Conservation (phyloP, 1,140 invertebrate species). For the Drosophila repletoides region DNA sequence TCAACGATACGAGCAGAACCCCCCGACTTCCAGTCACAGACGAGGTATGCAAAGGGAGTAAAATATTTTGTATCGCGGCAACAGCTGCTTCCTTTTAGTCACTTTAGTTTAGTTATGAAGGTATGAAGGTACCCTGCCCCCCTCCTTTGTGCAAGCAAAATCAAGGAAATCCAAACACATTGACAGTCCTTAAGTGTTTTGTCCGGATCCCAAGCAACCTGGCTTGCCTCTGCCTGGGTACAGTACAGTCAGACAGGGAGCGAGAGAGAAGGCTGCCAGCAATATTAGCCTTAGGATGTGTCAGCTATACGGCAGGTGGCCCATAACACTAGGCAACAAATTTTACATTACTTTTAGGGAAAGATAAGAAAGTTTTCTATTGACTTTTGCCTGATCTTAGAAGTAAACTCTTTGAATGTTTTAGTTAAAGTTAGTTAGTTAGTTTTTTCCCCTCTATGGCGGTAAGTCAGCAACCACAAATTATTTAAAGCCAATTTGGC, state of each 20-base stretch:
- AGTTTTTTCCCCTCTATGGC: too few relatives aligned
- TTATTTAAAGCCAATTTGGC: too few relatives aligned
- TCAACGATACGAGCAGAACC: conserved; percentile 18
- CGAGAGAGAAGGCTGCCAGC: too few relatives aligned
- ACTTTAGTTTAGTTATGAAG: not conserved
- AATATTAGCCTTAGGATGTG: not conserved
- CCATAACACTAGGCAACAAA: conserved; percentile 13
- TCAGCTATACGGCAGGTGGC: conserved; percentile 15
- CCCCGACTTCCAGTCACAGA: too few relatives aligned
- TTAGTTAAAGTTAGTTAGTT: too few relatives aligned
- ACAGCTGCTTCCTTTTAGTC: conserved; percentile 12
- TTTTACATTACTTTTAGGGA: not conserved
- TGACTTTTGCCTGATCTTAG: too few relatives aligned
- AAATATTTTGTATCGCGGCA: conserved; percentile 31
- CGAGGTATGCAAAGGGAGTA: conserved; percentile 57
- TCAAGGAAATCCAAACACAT: conserved; percentile 68
- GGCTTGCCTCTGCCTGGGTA: too few relatives aligned
- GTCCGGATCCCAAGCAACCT: conserved; percentile 6
- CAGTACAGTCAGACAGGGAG: too few relatives aligned
- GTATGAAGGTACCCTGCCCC: not conserved
- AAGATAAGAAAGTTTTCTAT: not conserved
- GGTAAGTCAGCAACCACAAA: too few relatives aligned
- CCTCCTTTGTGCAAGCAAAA: conserved; percentile 39
- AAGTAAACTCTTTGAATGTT: too few relatives aligned
- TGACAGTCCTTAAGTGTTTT: conserved; percentile 59